These are phyloP conservation scores for Subanguina moxae DNA, from an alignment of 1,140 invertebrate genomes.

Conservation along the genomic window DNA sequence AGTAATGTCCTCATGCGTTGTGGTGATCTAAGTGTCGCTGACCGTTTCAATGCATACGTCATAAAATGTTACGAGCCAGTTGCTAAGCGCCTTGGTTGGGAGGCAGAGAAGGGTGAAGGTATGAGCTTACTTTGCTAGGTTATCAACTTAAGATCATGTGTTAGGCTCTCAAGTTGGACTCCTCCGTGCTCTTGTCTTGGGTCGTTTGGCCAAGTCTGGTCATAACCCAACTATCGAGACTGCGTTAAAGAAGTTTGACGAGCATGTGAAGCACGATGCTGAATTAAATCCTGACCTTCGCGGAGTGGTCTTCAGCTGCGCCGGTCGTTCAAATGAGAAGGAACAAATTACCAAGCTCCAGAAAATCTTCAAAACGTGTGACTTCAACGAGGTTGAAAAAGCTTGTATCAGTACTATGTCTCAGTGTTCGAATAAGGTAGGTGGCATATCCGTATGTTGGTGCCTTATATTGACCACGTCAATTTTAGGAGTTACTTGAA, in stretches of 20 bases:
- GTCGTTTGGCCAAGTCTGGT: slow-evolving; percentile 74
- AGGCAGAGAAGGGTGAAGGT: no score
- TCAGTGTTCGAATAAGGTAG: slow-evolving; percentile 68
- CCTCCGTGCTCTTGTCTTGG: slow-evolving; percentile 78
- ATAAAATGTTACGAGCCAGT: no score
- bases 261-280: no score
- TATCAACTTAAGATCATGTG: background rate
- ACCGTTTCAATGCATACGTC: no score
- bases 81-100: no score
- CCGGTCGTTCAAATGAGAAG: no score
- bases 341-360: no score
- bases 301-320: no score
- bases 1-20: no score
- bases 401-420: slow-evolving; percentile 78
- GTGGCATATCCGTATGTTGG: slow-evolving; percentile 72
- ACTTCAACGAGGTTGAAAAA: slow-evolving; percentile 87
- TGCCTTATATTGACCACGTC: background rate
- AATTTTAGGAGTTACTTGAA: slow-evolving; percentile 17
- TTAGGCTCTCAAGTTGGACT: slow-evolving; percentile 69
- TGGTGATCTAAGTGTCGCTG: no score
- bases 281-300: no score
- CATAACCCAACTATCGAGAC: slow-evolving; percentile 73
- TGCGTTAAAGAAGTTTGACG: slow-evolving; percentile 65
- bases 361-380: slow-evolving; percentile 61
- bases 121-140: no score